Percentiles rank a stretch among this genome's conserved stretches.
These are phyloP conservation scores for Entomobrya multifasciata DNA, from an alignment of 2,888 invertebrate genomes.

Conservation along the genomic window DNA sequence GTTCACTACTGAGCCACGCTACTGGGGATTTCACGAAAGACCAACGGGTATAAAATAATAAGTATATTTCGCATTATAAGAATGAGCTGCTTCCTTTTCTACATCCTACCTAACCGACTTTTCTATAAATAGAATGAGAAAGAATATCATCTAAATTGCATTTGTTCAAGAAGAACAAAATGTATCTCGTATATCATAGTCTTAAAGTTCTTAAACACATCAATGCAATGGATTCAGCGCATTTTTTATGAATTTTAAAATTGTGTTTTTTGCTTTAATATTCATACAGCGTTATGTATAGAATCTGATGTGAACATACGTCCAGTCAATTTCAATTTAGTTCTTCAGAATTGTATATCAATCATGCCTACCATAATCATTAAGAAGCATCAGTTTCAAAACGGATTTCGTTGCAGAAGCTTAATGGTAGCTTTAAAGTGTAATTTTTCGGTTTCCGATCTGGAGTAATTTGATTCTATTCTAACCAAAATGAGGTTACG, in stretches of 20 bases:
- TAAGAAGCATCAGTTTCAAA: too few species aligned
- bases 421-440: too few species aligned
- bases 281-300: background rate
- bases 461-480: too few species aligned
- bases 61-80: background rate
- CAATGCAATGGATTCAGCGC: background rate
- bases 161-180: background rate
- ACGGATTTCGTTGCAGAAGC: too few species aligned
- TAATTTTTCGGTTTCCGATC: too few species aligned
- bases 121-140: constrained; percentile 51
- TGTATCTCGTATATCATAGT: background rate
- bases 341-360: too few species aligned
- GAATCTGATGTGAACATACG: background rate
- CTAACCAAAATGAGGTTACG: too few species aligned
- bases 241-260: background rate
- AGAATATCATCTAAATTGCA: background rate
- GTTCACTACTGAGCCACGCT: constrained; percentile 18
- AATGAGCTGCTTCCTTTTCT: constrained; percentile 44
- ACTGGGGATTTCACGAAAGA: constrained; percentile 54
- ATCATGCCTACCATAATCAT: too few species aligned
- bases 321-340: too few species aligned
- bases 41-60: constrained; percentile 45
- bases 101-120: constrained; percentile 16
- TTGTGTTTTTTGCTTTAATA: background rate
- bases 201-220: background rate